phyloP scores from a whole-genome alignment of 2,797 vertebrate species.

The Diplodus sargus region DNA sequence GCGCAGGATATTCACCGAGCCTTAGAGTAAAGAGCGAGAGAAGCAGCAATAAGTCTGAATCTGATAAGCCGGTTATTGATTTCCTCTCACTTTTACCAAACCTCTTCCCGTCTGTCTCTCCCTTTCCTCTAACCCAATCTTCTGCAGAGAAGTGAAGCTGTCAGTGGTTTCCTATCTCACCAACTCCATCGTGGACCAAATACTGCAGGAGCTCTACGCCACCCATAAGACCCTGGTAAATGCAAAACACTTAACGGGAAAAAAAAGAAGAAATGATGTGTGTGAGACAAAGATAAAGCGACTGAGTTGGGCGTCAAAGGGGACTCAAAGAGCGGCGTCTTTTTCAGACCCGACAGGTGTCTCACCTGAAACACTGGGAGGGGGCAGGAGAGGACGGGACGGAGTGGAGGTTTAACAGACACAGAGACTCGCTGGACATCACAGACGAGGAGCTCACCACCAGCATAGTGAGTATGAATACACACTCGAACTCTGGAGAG shows the following conservation, averaged over 20 bases:
- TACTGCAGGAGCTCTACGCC: constrained; percentile 91
- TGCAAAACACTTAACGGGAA: constrained; percentile 4
- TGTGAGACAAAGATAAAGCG: constrained; percentile 18
- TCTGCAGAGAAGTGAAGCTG: constrained; percentile 90
- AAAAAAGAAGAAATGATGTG: neutral
- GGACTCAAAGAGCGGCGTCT: constrained; percentile 19
- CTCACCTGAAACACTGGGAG: constrained; percentile 87
- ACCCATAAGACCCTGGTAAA: constrained; percentile 93
- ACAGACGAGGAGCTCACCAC: constrained; percentile 91
- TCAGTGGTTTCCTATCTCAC: constrained; percentile 94
- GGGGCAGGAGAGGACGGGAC: constrained; percentile 79
- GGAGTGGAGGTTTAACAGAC: constrained; percentile 80
- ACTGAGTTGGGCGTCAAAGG: neutral
- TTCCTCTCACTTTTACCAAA: constrained; percentile 56
- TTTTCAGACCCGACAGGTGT: constrained; percentile 88
- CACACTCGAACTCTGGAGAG: too few species aligned
- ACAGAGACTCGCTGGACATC: constrained; percentile 87
- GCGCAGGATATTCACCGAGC: constrained; percentile 93
- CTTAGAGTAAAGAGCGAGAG: constrained; percentile 87
- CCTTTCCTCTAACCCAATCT: constrained; percentile 70
- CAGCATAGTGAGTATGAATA: constrained; percentile 88
- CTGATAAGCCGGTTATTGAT: constrained; percentile 62
- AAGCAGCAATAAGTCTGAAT: constrained; percentile 42
- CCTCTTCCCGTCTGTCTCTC: constrained; percentile 66
- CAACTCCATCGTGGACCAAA: constrained; percentile 93